phyloP scores from a whole-genome alignment of 2,888 invertebrate species.

The Graphium colonna region DNA sequence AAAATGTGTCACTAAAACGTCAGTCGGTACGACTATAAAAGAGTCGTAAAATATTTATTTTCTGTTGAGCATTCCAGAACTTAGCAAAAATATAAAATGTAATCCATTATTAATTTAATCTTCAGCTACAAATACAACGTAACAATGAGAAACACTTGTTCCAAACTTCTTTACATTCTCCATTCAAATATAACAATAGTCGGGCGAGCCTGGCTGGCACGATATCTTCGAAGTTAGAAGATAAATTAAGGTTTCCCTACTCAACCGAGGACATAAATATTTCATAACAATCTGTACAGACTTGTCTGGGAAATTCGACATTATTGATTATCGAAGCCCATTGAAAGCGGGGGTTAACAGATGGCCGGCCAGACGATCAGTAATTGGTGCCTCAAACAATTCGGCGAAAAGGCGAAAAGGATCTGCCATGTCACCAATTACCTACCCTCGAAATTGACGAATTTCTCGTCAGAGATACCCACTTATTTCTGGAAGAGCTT shows the following conservation, averaged over 20 bases:
- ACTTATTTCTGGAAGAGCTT: background rate
- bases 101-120: no score
- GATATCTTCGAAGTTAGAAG: background rate
- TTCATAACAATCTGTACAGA: background rate
- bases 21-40: no score
- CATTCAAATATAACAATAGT: no score
- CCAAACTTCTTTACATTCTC: no score
- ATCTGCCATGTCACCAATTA: background rate
- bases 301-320: background rate
- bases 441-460: background rate
- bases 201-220: background rate
- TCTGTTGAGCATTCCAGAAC: no score
- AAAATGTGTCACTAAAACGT: no score
- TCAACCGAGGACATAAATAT: background rate
- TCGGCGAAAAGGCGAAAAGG: background rate
- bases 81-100: no score
- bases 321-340: slow-evolving; percentile 13
- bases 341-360: slow-evolving; percentile 1
- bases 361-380: background rate
- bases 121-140: no score
- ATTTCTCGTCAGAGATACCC: background rate
- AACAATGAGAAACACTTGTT: no score
- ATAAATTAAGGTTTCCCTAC: background rate
- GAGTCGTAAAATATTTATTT: no score
- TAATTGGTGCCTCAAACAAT: background rate